Evolutionary conservation across 2,888 invertebrate species (phyloP).

Genomic region (Ennomos erosarius): DNA sequence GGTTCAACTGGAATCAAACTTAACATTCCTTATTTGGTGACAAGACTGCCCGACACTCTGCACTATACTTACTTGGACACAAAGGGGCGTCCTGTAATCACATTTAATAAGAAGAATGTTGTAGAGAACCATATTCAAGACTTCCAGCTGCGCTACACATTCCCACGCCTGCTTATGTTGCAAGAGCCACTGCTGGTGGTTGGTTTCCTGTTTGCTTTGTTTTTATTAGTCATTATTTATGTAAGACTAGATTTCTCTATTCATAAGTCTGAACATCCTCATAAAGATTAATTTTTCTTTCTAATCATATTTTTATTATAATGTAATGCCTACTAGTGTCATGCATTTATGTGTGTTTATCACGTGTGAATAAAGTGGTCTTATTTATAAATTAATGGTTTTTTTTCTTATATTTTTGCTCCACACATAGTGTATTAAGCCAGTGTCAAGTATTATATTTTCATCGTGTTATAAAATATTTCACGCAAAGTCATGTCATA

Average conservation of each 20-base stretch:
- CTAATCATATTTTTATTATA: conserved; percentile 44
- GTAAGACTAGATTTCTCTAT: conserved; percentile 98
- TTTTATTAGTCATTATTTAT: conserved; percentile 96
- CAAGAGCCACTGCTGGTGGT: conserved; percentile 97
- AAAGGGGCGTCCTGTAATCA: conserved; percentile 95
- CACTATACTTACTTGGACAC: conserved; percentile 98
- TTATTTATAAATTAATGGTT: conserved; percentile 27
- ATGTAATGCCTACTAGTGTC: conserved; percentile 53
- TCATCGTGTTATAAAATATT: no score
- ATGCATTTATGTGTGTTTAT: conserved; percentile 60
- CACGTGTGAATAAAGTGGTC: conserved; percentile 61
- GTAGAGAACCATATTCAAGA: conserved; percentile 98
- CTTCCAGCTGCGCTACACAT: conserved; percentile 95
- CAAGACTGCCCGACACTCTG: conserved; percentile 89
- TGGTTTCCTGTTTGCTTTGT: conserved; percentile 94
- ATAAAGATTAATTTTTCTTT: conserved; percentile 75
- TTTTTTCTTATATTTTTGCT: no score
- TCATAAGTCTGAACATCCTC: conserved; percentile 87
- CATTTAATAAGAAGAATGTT: conserved; percentile 92
- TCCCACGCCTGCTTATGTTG: conserved; percentile 93
- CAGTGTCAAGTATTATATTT: no score
- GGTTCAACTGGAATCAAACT: conserved; percentile 93
- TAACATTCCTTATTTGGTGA: conserved; percentile 92
- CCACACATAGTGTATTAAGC: no score
- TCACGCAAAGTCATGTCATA: no score